Percentiles rank a stretch among this genome's conserved stretches.
Evolutionary conservation across 2,113 vertebrate genomes (phyloP).

Genomic region (Alligator sinensis): DNA sequence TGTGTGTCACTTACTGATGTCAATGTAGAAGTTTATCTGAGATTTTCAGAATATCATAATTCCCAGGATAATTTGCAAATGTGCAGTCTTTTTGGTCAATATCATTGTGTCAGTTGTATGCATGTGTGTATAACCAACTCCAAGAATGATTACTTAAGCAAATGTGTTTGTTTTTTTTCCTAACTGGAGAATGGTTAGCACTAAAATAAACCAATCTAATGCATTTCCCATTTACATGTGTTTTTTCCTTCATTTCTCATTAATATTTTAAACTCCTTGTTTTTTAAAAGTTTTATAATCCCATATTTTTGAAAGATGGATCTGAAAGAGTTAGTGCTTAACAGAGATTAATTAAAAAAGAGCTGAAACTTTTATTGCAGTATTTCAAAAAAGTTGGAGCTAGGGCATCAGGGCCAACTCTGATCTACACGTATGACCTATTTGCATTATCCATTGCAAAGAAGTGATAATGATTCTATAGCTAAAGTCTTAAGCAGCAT

Average conservation of each 20-base stretch:
- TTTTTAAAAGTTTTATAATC: not conserved
- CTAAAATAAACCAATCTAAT: not conserved
- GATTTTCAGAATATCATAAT: conserved; percentile 8
- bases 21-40: conserved; percentile 8
- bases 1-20: not conserved
- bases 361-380: not conserved
- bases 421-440: not conserved
- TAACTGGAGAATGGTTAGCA: not conserved
- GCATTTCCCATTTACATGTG: not conserved
- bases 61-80: conserved; percentile 16
- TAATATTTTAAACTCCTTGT: not conserved
- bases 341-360: not conserved
- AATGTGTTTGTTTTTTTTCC: not conserved
- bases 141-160: not conserved
- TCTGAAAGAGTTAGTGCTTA: not conserved
- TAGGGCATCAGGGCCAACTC: not conserved
- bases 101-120: not conserved
- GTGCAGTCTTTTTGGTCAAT: not conserved
- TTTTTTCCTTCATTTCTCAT: not conserved
- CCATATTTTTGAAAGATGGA: not conserved
- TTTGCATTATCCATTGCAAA: not conserved
- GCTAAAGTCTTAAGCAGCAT: not conserved
- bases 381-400: not conserved
- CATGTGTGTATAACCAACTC: not conserved
- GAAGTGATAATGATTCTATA: not conserved